A percentile compares a stretch with the other conserved stretches of the same genome.
These are phyloP conservation scores for Brachyptera risi DNA, from an alignment of 2,888 invertebrate species.

Conservation along the genomic window DNA sequence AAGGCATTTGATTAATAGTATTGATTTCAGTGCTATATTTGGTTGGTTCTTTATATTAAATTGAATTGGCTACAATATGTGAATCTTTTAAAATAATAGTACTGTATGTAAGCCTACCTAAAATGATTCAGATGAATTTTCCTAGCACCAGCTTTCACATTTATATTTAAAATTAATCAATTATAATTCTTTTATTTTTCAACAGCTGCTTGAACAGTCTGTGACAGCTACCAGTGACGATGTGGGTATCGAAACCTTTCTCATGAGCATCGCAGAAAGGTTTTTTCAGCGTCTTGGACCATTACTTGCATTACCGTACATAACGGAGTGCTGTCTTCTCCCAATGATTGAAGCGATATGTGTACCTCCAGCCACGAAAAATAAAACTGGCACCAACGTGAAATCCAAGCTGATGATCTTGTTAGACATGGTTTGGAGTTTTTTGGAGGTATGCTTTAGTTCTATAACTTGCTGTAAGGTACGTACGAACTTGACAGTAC, in stretches of 20 bases:
- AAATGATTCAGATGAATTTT: too few relatives aligned
- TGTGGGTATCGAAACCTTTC: constrained; percentile 38
- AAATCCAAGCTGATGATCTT: constrained; percentile 40
- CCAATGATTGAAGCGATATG: constrained; percentile 46
- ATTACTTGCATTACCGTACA: constrained; percentile 59
- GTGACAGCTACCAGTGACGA: too few relatives aligned
- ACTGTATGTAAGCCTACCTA: too few relatives aligned
- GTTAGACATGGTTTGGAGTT: constrained; percentile 62
- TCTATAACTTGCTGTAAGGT: background rate
- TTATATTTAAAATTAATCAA: too few relatives aligned
- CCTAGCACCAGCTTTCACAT: too few relatives aligned
- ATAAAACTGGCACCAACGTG: constrained; percentile 30
- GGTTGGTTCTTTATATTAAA: too few relatives aligned
- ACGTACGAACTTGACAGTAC: too few relatives aligned
- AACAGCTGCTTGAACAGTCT: constrained; percentile 7
- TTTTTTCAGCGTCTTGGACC: constrained; percentile 59
- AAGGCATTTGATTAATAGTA: too few relatives aligned
- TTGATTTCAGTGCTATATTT: too few relatives aligned
- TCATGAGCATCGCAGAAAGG: constrained; percentile 41
- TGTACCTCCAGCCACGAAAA: constrained; percentile 29
- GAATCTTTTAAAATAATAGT: too few relatives aligned
- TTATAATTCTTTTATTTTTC: too few relatives aligned
- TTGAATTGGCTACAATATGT: too few relatives aligned
- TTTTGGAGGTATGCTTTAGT: constrained; percentile 56
- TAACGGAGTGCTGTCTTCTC: constrained; percentile 65